Base-by-base conservation (phyloP, 2,888 invertebrate species). In the Spodoptera exigua region DNA sequence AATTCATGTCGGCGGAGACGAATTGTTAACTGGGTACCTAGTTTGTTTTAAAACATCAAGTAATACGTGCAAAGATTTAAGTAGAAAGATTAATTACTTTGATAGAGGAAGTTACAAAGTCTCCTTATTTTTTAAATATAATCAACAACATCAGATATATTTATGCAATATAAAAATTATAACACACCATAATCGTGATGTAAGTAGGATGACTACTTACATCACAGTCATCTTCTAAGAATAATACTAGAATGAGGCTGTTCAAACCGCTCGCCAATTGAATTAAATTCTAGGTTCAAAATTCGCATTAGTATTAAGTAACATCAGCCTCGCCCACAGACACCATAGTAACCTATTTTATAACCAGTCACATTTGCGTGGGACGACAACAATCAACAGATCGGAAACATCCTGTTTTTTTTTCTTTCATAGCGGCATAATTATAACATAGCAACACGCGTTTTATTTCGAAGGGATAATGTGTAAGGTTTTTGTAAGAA, bases 1-100 rank as follows among this genome's bases (percentile, higher is more conserved):
- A 69, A 80, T 76, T 79, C 79, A 78, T 76, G 76, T 61, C 63
- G 47, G 49, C 58, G 14, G 63, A 60, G 63, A 70, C 57, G 57
- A 68, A 67, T 69, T 66, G 66, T 45, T 70, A 74, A 74, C 45
- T 70, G 27, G 27, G 27, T 27, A 56, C 21, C 35, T 56, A 56
- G 52, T 70, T 52, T 51, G 51, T 55, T 70, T 55, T 54, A 64
- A 61, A 49, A 62, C 62, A 73, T 60, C 69, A 47, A 47, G 48
- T 59, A 45, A 63, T 51, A 54, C 46, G 55, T 52, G 48, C 58
- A 11, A 59, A 57, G 61, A 61, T 41, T 68, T 68, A 44, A 54
- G 49, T 68, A 61, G 13, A 49, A 53, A 40, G 27, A 27, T 17
- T 58, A 57, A 73, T 67, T 57, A 43, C 60, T 76, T 57, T 52